phyloP scores from a whole-genome alignment of 2,888 invertebrate species.

The Rhagophthalmus giganteus region DNA sequence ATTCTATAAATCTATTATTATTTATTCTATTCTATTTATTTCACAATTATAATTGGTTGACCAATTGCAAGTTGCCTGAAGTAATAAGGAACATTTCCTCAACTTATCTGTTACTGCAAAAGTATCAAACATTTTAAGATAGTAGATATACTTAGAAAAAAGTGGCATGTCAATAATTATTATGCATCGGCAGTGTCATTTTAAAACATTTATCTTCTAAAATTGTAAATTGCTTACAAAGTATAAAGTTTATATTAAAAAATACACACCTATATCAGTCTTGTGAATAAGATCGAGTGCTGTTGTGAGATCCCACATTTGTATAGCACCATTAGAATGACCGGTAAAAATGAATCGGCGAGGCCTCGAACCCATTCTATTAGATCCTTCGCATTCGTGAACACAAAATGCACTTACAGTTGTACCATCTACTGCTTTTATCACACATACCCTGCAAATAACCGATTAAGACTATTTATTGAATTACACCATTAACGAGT shows the following conservation, averaged over 20 bases:
- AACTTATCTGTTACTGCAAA: too few relatives aligned
- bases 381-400: slow-evolving; percentile 96
- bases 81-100: too few relatives aligned
- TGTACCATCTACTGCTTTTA: slow-evolving; percentile 91
- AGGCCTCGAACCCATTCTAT: slow-evolving; percentile 87
- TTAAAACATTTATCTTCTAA: too few relatives aligned
- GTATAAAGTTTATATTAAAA: background rate
- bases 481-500: slow-evolving; percentile 20
- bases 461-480: too few relatives aligned
- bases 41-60: too few relatives aligned
- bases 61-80: too few relatives aligned
- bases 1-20: too few relatives aligned
- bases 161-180: too few relatives aligned
- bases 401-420: slow-evolving; percentile 95
- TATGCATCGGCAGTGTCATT: too few relatives aligned
- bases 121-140: too few relatives aligned
- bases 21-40: too few relatives aligned
- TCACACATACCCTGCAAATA: slow-evolving; percentile 85
- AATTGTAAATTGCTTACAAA: background rate
- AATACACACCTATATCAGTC: slow-evolving; percentile 55
- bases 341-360: slow-evolving; percentile 89
- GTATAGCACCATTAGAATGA: slow-evolving; percentile 88
- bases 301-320: slow-evolving; percentile 98
- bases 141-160: too few relatives aligned
- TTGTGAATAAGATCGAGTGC: slow-evolving; percentile 77